Evolutionary conservation across 2,888 invertebrate species (phyloP).

Genomic region (Drosophila peninsularis): DNA sequence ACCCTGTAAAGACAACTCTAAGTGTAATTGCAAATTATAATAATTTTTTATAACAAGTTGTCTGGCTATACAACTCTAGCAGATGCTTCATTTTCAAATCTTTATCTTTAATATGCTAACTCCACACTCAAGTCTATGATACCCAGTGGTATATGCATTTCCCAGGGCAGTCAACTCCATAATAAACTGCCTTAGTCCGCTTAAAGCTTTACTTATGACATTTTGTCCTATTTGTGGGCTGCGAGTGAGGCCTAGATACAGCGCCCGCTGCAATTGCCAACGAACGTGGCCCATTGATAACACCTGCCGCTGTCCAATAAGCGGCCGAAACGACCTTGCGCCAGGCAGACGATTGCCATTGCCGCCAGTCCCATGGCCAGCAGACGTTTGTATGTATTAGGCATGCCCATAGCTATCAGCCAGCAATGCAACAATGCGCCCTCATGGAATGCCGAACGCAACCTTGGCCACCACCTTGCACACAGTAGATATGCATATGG

Average conservation of each 20-base stretch:
- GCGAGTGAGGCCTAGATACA: not conserved
- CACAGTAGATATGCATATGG: not conserved
- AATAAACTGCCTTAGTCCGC: not conserved
- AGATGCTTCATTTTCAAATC: no score
- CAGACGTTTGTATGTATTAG: conserved; percentile 28
- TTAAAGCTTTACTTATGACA: conserved; percentile 1
- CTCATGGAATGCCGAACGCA: conserved; percentile 66
- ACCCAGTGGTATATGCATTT: no score
- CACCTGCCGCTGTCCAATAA: conserved; percentile 20
- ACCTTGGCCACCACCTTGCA: conserved; percentile 54
- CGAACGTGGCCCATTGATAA: conserved; percentile 40
- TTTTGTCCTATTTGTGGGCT: conserved; percentile 6
- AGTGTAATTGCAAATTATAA: no score
- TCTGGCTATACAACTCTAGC: no score
- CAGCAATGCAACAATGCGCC: conserved; percentile 63
- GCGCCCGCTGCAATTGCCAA: conserved; percentile 1
- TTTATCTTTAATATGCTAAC: not conserved
- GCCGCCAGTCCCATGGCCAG: conserved; percentile 41
- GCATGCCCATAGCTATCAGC: conserved; percentile 47
- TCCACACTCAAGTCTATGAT: not conserved
- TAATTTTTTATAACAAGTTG: no score
- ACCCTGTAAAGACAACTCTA: not conserved
- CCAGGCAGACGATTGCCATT: conserved; percentile 28
- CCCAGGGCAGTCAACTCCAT: not conserved
- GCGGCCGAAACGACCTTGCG: conserved; percentile 36